Evolutionary conservation across 2,888 invertebrate species (phyloP), one percentile per base, ranked within the genome.

Genomic region (Harpalus rubripes): DNA sequence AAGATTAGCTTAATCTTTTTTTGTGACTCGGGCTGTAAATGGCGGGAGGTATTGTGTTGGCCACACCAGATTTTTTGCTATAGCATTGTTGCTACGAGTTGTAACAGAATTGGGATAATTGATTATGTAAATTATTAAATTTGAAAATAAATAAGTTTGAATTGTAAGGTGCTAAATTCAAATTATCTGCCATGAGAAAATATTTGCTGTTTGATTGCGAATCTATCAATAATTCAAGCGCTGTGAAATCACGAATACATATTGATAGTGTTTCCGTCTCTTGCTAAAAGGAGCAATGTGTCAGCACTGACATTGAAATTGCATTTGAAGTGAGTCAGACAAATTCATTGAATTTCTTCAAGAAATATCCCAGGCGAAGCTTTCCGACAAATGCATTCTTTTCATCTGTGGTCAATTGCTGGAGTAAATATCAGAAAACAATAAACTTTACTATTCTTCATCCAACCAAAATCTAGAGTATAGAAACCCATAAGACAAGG

Each of bases 281-380:
- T 68, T 12, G 7, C 4, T 68, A 68, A 68, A 68, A 68, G 32
- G 68, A 68, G 68, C 32, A 68, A 39, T 7, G 32, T 32, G 7
- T 39, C 68, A 8, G 39, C 15, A 39, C 68, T 39, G 68, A 68
- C 15, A 68, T 68, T 68, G 68, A 32, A 68, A 68, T 39, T 68
- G 68, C 68, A 68, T 68, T 63, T n/a, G 15, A 68, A 68, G 68
- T 68, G 15, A 32, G 68, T 15, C 65, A 32, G 65, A 65, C 39
- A 68, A 68, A 68, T 68, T 68, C 68, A 68, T 68, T 68, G 68
- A 68, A 63, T 39, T 68, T 68, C 68, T 68, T 68, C 15, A 32
- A 68, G 39, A 26, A 68, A 68, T 68, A 39, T 7, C 39, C 6
- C 12, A 15, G 12, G 26, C 15, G 68, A 68, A 68, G 39, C 32